Evolutionary conservation across 2,888 invertebrate genomes (phyloP).

Genomic region (Oligia latruncula): DNA sequence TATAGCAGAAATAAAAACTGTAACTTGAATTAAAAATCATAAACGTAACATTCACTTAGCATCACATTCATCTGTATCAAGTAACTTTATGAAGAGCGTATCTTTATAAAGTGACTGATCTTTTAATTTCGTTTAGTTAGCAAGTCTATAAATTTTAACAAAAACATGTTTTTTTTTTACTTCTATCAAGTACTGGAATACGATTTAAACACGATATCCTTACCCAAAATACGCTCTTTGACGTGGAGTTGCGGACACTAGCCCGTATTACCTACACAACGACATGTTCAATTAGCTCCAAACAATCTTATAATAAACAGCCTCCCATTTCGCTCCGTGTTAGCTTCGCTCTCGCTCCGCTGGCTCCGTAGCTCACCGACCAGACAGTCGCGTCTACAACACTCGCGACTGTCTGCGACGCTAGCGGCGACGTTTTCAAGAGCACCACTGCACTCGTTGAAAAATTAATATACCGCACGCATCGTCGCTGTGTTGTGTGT

Average conservation of each 20-base stretch:
- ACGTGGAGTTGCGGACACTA: not conserved
- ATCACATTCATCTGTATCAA: not conserved
- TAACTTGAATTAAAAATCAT: not conserved
- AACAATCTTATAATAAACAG: slow-evolving; percentile 37
- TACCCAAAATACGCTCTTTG: not conserved
- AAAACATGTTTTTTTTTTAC: not conserved
- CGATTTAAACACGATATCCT: not conserved
- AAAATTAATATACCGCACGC: slow-evolving; percentile 83
- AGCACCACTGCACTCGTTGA: slow-evolving; percentile 80
- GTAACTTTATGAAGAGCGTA: not conserved
- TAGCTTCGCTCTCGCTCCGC: slow-evolving; percentile 49
- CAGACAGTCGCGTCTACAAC: slow-evolving; percentile 78
- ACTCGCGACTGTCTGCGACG: slow-evolving; percentile 84
- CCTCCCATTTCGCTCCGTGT: slow-evolving; percentile 34
- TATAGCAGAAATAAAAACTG: not conserved
- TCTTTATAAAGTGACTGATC: not conserved
- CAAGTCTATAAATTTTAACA: not conserved
- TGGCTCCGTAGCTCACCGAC: slow-evolving; percentile 65
- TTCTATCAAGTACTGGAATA: not conserved
- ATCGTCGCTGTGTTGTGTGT: slow-evolving; percentile 51
- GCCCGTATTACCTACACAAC: not conserved
- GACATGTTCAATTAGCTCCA: slow-evolving; percentile 18
- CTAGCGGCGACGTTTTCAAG: slow-evolving; percentile 83
- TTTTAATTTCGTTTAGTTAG: not conserved
- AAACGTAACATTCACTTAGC: too few relatives aligned